Conservation (phyloP, 1,140 invertebrate genomes). For the Campoletis sonorensis region DNA sequence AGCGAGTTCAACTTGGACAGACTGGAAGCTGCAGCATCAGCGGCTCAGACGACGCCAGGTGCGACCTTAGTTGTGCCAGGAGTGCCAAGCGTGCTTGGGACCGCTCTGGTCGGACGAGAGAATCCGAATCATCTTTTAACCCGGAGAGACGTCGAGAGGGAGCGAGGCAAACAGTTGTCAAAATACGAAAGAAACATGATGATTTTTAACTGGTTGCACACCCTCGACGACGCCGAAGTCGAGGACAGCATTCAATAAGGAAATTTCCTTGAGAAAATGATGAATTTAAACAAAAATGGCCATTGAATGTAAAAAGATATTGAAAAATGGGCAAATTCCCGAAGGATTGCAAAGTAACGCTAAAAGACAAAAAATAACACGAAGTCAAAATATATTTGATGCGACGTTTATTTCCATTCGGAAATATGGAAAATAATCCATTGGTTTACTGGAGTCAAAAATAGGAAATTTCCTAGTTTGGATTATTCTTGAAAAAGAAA, state of each 20-base stretch:
- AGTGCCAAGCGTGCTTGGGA: conserved; percentile 57
- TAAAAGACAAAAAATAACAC: no score
- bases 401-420: no score
- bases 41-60: conserved; percentile 71
- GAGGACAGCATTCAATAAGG: conserved; percentile 76
- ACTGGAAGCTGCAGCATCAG: conserved; percentile 80
- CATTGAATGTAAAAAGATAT: not conserved
- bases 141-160: conserved; percentile 86
- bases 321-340: not conserved
- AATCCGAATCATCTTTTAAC: conserved; percentile 81
- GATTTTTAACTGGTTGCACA: conserved; percentile 95
- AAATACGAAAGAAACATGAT: conserved; percentile 95
- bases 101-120: conserved; percentile 61
- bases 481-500: no score
- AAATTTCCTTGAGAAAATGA: no score
- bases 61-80: conserved; percentile 78
- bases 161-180: conserved; percentile 88
- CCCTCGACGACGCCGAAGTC: conserved; percentile 83
- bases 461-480: no score
- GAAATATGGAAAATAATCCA: no score
- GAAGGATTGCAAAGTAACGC: no score
- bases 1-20: conserved; percentile 89
- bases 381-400: no score
- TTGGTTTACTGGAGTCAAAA: no score
- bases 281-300: not conserved